Conservation (phyloP, 2,797 vertebrate genomes). For the Emydoidea blandingii region DNA sequence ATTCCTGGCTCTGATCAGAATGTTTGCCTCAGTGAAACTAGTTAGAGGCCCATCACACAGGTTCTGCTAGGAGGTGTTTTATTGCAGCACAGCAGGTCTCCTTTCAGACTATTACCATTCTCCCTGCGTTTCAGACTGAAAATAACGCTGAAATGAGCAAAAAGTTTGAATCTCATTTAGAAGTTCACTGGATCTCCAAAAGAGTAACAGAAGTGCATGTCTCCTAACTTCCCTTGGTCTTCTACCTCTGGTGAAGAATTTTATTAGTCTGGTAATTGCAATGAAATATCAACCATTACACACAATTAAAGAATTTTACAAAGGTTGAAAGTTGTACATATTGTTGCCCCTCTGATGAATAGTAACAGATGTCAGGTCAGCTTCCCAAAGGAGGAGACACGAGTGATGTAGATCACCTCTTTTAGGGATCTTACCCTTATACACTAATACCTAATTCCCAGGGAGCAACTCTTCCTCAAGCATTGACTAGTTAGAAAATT, state of each 20-base stretch:
- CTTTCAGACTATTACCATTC: slow-evolving; percentile 43
- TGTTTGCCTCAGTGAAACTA: slow-evolving; percentile 32
- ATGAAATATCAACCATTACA: slow-evolving; percentile 52
- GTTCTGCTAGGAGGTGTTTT: slow-evolving; percentile 6
- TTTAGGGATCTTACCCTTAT: background rate
- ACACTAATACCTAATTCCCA: background rate
- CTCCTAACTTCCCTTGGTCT: slow-evolving; percentile 7
- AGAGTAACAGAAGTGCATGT: slow-evolving; percentile 53
- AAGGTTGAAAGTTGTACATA: slow-evolving; percentile 40
- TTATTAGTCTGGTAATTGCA: slow-evolving; percentile 51
- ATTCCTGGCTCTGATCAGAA: background rate
- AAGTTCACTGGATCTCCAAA: slow-evolving; percentile 46
- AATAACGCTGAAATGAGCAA: slow-evolving; percentile 53
- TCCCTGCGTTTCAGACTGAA: slow-evolving; percentile 15
- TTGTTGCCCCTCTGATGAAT: slow-evolving; percentile 33
- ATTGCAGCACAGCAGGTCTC: background rate
- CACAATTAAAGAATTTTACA: slow-evolving; percentile 47
- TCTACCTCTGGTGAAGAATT: slow-evolving; percentile 21
- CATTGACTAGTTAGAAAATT: background rate
- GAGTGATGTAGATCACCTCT: background rate
- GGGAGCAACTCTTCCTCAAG: background rate
- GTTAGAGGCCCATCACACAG: slow-evolving; percentile 28
- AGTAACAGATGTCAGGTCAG: slow-evolving; percentile 60
- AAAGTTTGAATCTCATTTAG: slow-evolving; percentile 46
- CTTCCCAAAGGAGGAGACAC: slow-evolving; percentile 23